These are phyloP conservation scores for Mycogona germanica DNA, from an alignment of 2,888 invertebrate genomes.

Conservation along the genomic window DNA sequence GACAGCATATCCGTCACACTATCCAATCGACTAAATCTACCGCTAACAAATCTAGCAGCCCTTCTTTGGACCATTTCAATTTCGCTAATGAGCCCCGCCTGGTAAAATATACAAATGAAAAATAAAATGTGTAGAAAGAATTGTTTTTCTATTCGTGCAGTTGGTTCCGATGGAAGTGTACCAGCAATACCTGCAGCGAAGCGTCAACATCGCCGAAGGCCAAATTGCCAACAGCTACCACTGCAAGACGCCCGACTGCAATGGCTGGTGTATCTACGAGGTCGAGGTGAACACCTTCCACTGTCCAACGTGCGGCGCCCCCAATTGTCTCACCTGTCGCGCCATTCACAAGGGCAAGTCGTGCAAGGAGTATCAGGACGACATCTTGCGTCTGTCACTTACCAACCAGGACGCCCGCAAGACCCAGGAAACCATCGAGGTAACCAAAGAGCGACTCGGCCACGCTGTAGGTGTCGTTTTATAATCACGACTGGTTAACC, in stretches of 20 bases:
- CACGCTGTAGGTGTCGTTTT: too few species aligned
- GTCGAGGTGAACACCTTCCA: slow-evolving; percentile 69
- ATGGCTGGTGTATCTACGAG: slow-evolving; percentile 80
- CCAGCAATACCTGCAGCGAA: slow-evolving; percentile 64
- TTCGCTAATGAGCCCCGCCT: too few species aligned
- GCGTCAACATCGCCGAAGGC: slow-evolving; percentile 67
- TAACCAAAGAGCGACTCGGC: slow-evolving; percentile 29
- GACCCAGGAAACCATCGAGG: slow-evolving; percentile 63
- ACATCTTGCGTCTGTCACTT: slow-evolving; percentile 43
- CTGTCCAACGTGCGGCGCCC: slow-evolving; percentile 66
- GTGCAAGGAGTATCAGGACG: slow-evolving; percentile 66
- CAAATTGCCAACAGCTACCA: slow-evolving; percentile 68
- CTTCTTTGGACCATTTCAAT: too few species aligned
- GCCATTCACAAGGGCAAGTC: slow-evolving; percentile 65
- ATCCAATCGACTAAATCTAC: too few species aligned
- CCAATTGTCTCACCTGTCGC: slow-evolving; percentile 79
- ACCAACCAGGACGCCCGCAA: slow-evolving; percentile 55
- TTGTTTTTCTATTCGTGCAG: slow-evolving; percentile 29
- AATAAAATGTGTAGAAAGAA: neutral
- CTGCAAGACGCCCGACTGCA: slow-evolving; percentile 78
- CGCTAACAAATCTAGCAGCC: too few species aligned
- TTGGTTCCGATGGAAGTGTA: slow-evolving; percentile 56
- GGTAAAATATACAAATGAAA: neutral
- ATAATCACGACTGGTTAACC: neutral
- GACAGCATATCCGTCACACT: too few species aligned